These are phyloP conservation scores for Danio albolineatus DNA, from an alignment of 2,797 vertebrate genomes.

Conservation along the genomic window DNA sequence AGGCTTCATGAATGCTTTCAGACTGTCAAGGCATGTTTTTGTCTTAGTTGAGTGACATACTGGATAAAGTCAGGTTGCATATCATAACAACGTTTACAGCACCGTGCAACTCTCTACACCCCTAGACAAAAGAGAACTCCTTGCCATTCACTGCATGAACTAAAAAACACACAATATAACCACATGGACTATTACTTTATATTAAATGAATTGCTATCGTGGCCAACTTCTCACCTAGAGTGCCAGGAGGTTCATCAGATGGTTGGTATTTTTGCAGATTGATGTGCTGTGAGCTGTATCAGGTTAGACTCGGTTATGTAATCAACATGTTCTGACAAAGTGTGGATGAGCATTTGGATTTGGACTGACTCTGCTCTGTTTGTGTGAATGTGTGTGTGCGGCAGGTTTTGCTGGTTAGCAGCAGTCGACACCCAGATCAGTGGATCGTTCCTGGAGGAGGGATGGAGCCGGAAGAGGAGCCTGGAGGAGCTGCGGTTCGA, in stretches of 20 bases:
- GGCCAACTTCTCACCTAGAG: neutral
- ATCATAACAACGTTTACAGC: too few species aligned
- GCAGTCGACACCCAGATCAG: constrained; percentile 96
- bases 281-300: constrained; percentile 3
- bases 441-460: constrained; percentile 99
- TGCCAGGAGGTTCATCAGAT: neutral
- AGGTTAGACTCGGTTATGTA: constrained; percentile 30
- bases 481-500: constrained; percentile 91
- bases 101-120: too few species aligned
- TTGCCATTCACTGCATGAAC: too few species aligned
- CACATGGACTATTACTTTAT: neutral
- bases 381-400: constrained; percentile 33
- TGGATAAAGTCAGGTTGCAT: too few species aligned
- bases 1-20: too few species aligned
- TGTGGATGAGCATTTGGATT: constrained; percentile 29
- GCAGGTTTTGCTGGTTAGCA: constrained; percentile 95
- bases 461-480: constrained; percentile 98
- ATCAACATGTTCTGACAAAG: constrained; percentile 26
- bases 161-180: neutral
- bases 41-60: too few species aligned
- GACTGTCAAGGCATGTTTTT: too few species aligned
- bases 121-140: too few species aligned
- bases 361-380: constrained; percentile 34
- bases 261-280: constrained; percentile 2
- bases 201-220: neutral